Percentiles rank a stretch among this genome's conserved stretches.
These are phyloP conservation scores for Drosophila ficusphila DNA, from an alignment of 1,140 invertebrate genomes.

Conservation along the genomic window DNA sequence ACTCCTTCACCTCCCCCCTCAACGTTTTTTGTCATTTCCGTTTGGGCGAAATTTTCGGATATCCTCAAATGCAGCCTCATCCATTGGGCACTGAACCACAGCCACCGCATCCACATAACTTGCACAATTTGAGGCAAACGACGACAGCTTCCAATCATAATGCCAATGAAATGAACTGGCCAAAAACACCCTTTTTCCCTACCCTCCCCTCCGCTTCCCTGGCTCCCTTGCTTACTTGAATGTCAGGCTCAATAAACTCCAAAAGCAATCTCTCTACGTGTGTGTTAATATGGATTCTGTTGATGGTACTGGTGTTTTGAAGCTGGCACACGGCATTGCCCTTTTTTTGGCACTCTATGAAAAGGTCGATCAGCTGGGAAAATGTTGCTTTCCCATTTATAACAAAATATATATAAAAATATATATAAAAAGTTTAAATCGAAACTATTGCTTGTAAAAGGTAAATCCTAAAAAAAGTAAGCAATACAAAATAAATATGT, in stretches of 20 bases:
- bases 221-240: too few relatives aligned
- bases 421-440: too few relatives aligned
- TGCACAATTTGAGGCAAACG: slow-evolving; percentile 52
- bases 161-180: slow-evolving; percentile 64
- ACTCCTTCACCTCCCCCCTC: not conserved
- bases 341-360: not conserved
- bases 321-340: slow-evolving; percentile 14
- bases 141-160: slow-evolving; percentile 68
- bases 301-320: slow-evolving; percentile 2
- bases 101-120: slow-evolving; percentile 20
- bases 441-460: too few relatives aligned
- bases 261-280: not conserved
- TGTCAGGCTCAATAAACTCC: slow-evolving; percentile 28
- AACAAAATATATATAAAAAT: too few relatives aligned
- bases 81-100: slow-evolving; percentile 30
- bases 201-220: not conserved
- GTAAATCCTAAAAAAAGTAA: too few relatives aligned
- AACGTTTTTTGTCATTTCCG: slow-evolving; percentile 49
- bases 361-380: not conserved
- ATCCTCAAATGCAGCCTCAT: slow-evolving; percentile 42
- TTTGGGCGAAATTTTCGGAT: slow-evolving; percentile 60
- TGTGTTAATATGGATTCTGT: slow-evolving; percentile 11
- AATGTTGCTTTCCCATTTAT: too few relatives aligned
- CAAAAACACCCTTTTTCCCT: not conserved
- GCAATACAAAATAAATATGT: too few relatives aligned